Evolutionary conservation across 2,113 vertebrate genomes (phyloP), one percentile per base, ranked within the genome.

Genomic region (Coracopsis vasa): DNA sequence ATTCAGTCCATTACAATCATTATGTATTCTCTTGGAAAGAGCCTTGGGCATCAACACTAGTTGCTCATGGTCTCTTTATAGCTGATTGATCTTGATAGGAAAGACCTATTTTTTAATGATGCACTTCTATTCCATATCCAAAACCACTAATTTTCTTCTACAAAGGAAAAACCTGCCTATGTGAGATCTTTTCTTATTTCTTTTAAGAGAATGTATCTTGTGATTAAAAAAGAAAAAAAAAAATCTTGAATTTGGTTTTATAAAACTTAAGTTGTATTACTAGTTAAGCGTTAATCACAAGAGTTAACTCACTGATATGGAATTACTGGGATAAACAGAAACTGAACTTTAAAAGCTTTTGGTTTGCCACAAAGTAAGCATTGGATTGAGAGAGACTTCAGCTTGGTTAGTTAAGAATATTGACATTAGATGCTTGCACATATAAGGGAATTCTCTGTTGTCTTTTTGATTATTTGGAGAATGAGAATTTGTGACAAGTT

Each of bases 11-110:
- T 88, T 95, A 80, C 50, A 60, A 16, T 94, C 23, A 42, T 92
- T 94, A 83, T 47, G 29, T 66, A 67, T 86, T 92, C 64, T 33
- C 23, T 74, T 83, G 58, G 69, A 84, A 94, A 88, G 74, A 60
- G 88, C 95, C 92, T 86, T 88, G 42, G 75, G 94, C 88, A 88
- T 94, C 95, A 95, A 78, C 86, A 67, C 72, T 86, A 60, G 83
- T 94, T 95, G 88, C 72, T 94, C 5, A 0, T 48, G 69, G 75
- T 78, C 64, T 80, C 53, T 80, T 56, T 82, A 51, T 56, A 80
- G 37, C 58, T 96, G 71, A 50, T 90, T 80, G 31, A 25, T 86
- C 33, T 86, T 78, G 50, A 78, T 94, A 67, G 24, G 27, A 78
- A 88, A 94, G 86, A 78, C 45, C 31, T 83, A 5, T 86, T 80